These are phyloP conservation scores for Hypena proboscidalis DNA, from an alignment of 2,888 invertebrate genomes.

Conservation along the genomic window DNA sequence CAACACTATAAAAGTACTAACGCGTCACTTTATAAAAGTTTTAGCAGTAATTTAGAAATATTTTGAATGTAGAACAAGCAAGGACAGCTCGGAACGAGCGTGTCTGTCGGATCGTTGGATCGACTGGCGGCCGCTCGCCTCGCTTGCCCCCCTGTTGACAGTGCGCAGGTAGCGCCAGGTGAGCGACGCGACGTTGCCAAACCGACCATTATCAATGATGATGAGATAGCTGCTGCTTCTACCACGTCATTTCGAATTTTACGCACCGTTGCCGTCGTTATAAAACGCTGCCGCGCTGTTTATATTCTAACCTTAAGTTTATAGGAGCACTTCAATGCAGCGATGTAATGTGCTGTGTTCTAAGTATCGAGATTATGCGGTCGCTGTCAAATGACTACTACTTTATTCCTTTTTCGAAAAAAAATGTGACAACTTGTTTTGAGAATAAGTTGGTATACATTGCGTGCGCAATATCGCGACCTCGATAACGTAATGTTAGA, in stretches of 20 bases:
- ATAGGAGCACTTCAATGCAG: constrained; percentile 43
- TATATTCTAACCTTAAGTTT: constrained; percentile 38
- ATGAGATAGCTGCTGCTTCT: constrained; percentile 74
- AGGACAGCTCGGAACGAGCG: constrained; percentile 64
- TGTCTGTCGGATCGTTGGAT: constrained; percentile 70
- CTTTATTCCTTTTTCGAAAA: constrained; percentile 35
- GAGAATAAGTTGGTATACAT: constrained; percentile 46
- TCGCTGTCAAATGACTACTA: constrained; percentile 28
- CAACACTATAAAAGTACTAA: constrained; percentile 44
- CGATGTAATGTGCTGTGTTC: constrained; percentile 50
- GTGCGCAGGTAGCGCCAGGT: constrained; percentile 84
- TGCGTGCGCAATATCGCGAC: constrained; percentile 52
- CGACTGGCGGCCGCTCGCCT: constrained; percentile 72
- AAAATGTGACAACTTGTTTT: constrained; percentile 36
- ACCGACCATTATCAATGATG: constrained; percentile 82
- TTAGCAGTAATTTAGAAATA: constrained; percentile 56
- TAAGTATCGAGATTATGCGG: constrained; percentile 45
- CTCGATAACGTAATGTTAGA: constrained; percentile 48
- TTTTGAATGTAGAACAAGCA: constrained; percentile 52
- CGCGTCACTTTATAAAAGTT: constrained; percentile 46
- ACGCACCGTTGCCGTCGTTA: constrained; percentile 63
- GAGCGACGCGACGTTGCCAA: constrained; percentile 83
- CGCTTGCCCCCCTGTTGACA: constrained; percentile 80
- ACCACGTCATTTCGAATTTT: constrained; percentile 66
- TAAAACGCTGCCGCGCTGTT: constrained; percentile 64